These are phyloP conservation scores for Saccopteryx leptura DNA, from an alignment of 2,113 vertebrate species.

Conservation along the genomic window DNA sequence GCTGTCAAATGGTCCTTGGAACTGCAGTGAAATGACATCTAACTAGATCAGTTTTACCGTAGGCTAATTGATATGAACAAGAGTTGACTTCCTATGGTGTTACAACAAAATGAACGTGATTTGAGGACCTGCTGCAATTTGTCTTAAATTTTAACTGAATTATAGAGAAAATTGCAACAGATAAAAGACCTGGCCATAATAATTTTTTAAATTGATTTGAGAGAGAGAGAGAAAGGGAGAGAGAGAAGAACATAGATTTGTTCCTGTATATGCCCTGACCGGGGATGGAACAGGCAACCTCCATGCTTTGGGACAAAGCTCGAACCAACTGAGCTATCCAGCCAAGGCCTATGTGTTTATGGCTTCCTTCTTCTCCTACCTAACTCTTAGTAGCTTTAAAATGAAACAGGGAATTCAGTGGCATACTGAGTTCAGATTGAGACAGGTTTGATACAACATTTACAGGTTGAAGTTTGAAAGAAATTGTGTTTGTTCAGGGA, in stretches of 20 bases:
- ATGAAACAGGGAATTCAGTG: neutral
- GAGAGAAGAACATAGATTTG: too few relatives aligned
- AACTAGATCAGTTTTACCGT: neutral
- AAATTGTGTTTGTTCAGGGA: conserved; percentile 82
- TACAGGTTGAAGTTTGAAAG: conserved; percentile 76
- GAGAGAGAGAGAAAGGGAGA: too few relatives aligned
- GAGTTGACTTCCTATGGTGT: neutral
- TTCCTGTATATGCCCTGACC: too few relatives aligned
- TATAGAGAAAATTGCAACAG: neutral
- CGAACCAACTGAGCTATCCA: too few relatives aligned
- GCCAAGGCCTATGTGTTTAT: too few relatives aligned
- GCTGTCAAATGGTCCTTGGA: neutral
- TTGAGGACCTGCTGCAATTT: neutral
- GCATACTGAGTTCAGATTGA: neutral
- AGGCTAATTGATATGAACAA: neutral
- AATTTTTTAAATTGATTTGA: neutral
- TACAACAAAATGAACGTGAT: neutral
- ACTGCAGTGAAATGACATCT: too few relatives aligned
- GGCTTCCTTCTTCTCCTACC: neutral
- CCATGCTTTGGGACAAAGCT: too few relatives aligned
- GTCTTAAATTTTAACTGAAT: neutral
- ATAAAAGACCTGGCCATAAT: neutral
- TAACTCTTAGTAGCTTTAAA: neutral
- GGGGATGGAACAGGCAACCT: too few relatives aligned
- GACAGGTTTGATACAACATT: conserved; percentile 19